Base-by-base conservation (phyloP, 2,888 invertebrate genomes). In the Drosophila diplacantha region DNA sequence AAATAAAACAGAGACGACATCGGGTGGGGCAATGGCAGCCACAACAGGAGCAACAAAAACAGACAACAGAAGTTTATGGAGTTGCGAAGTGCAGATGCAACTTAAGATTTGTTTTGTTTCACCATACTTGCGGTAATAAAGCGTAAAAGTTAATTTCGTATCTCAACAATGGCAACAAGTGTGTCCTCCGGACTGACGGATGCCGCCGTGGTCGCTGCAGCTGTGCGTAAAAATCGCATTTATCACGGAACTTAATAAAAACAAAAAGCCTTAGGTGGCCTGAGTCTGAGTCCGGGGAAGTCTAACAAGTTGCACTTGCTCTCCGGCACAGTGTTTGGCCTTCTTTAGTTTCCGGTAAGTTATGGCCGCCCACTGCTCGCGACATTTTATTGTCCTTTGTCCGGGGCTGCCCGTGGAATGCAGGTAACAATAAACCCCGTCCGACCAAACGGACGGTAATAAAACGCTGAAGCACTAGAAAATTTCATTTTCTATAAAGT, bases 211-310 rank as follows among this genome's bases (percentile, higher is more conserved):
- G 68, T 22, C 69, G 61, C 55, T 49, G 68, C 31, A 72, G 61
- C 74, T 61, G 78, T 58, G 69, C 74, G 68, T 69, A 75, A 78
- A 83, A 83, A 75, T 83, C 72, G 73, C 69, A 83, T 81, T 81
- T 78, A 74, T 74, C 71, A 74, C 74, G 74, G 63, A 73, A 76
- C 61, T 75, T 74, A 78, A 69, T 73, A 72, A 62, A 67, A 65
- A 56, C 29, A 64, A 56, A 46, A 35, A 29, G 34, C 41, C 55
- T 49, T 41, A 7, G 35, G 44, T 39, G 35, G 38, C 53, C 18
- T 5, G 7, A 4, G 46, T n/a, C 46, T 7, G 24, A 14, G 16
- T 20, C 29, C 41, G 54, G 22, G 46, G 61, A 52, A 47, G 55
- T 67, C 59, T 68, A 66, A 73, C 73, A 78, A 71, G 64, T 67